Evolutionary conservation across 2,113 vertebrate species (phyloP).

Genomic region (Odontophorus gujanensis): DNA sequence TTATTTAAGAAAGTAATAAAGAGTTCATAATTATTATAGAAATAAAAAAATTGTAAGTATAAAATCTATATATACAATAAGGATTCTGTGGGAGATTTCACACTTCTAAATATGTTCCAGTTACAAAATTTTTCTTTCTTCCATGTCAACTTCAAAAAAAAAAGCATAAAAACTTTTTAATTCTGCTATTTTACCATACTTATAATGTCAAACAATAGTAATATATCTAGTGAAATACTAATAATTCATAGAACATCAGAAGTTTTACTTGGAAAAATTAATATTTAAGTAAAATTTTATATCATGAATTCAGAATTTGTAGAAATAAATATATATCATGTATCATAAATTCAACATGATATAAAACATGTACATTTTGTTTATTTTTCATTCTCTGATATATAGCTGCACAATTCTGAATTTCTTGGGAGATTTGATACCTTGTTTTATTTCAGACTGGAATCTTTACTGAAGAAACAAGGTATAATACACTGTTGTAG

Average conservation of each 20-base stretch:
- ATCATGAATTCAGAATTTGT: neutral
- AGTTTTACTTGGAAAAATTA: slow-evolving; percentile 1
- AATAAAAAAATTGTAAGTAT: neutral
- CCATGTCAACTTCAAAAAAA: neutral
- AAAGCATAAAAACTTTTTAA: neutral
- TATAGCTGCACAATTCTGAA: neutral
- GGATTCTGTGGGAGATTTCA: neutral
- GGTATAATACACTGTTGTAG: neutral
- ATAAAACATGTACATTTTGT: slow-evolving; percentile 14
- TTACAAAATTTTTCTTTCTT: neutral
- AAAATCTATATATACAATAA: neutral
- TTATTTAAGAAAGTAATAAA: neutral
- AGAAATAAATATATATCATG: neutral
- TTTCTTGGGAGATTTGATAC: neutral
- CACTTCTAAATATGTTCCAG: neutral
- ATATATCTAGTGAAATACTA: neutral
- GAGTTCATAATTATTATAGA: neutral
- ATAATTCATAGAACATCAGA: neutral
- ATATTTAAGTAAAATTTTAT: neutral
- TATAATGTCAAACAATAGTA: neutral
- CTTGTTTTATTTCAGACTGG: neutral
- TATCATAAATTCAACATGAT: neutral
- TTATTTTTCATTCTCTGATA: slow-evolving; percentile 4
- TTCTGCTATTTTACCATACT: neutral
- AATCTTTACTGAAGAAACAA: slow-evolving; percentile 12